phyloP scores from a whole-genome alignment of 2,888 invertebrate species.

The Apocheima hispidaria region DNA sequence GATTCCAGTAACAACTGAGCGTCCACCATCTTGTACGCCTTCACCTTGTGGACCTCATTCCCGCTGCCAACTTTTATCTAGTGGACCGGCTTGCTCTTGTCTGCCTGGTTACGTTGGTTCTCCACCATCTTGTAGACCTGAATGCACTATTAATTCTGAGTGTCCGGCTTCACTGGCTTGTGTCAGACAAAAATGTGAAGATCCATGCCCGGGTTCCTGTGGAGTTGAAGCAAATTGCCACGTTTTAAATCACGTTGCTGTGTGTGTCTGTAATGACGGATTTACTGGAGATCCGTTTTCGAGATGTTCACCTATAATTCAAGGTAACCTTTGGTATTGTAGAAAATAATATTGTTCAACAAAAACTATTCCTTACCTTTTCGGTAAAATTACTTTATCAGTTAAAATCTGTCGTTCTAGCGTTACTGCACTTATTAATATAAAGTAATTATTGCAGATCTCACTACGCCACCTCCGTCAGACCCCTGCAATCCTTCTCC shows the following conservation, averaged over 20 bases:
- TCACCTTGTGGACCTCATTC: slow-evolving; percentile 95
- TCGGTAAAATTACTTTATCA: not conserved
- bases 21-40: slow-evolving; percentile 91
- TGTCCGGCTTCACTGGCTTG: slow-evolving; percentile 92
- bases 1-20: slow-evolving; percentile 83
- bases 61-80: slow-evolving; percentile 90
- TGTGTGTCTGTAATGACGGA: slow-evolving; percentile 91
- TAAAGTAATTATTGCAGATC: slow-evolving; percentile 58
- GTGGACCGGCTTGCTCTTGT: slow-evolving; percentile 92
- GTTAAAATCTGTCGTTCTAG: not conserved
- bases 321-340: slow-evolving; percentile 58
- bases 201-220: slow-evolving; percentile 94
- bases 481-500: slow-evolving; percentile 90
- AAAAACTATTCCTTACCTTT: not conserved
- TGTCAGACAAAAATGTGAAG: slow-evolving; percentile 91
- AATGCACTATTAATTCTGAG: slow-evolving; percentile 92
- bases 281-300: slow-evolving; percentile 93
- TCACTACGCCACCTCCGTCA: slow-evolving; percentile 68
- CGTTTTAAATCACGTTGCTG: slow-evolving; percentile 92
- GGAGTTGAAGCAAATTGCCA: slow-evolving; percentile 92
- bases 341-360: not conserved
- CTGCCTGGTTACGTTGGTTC: slow-evolving; percentile 91
- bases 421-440: not conserved
- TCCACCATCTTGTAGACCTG: slow-evolving; percentile 92
- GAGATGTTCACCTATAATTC: slow-evolving; percentile 88